A percentile compares a stretch with the other conserved stretches of the same genome.
phyloP scores from a whole-genome alignment of 1,140 invertebrate species.

The Drosophila quadrilineata region DNA sequence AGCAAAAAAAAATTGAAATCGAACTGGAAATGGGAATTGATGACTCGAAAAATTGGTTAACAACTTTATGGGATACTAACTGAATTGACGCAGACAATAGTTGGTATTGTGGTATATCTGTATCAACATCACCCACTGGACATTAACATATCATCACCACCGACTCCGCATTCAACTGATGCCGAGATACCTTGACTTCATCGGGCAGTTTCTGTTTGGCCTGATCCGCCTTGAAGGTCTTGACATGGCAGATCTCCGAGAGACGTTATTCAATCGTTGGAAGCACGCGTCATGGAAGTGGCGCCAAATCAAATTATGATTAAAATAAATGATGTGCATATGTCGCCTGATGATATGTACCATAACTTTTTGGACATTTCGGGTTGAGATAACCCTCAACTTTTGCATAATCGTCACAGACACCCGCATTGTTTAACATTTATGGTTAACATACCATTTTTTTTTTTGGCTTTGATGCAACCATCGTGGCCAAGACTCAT shows the following conservation, averaged over 20 bases:
- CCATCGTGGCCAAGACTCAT: conserved; percentile 36
- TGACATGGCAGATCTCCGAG: too few relatives aligned
- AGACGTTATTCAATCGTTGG: too few relatives aligned
- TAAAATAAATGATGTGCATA: conserved; percentile 34
- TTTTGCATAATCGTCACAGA: conserved; percentile 68
- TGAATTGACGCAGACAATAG: conserved; percentile 8
- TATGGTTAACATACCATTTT: too few relatives aligned
- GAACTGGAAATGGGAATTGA: not conserved
- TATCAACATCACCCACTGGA: conserved; percentile 13
- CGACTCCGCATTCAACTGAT: conserved; percentile 4
- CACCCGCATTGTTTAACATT: conserved; percentile 63
- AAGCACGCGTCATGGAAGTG: conserved; percentile 61
- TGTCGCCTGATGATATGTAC: conserved; percentile 17
- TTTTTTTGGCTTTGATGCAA: conserved; percentile 57
- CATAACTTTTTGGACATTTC: conserved; percentile 15
- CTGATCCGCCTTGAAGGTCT: too few relatives aligned
- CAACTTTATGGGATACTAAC: conserved; percentile 11
- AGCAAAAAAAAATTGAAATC: not conserved
- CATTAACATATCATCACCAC: not conserved
- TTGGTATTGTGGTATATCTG: conserved; percentile 2
- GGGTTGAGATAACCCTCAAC: conserved; percentile 6
- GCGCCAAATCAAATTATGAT: conserved; percentile 63
- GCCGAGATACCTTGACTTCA: too few relatives aligned
- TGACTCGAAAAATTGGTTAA: conserved; percentile 6
- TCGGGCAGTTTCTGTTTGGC: too few relatives aligned